Evolutionary conservation across 2,797 vertebrate species (phyloP).

Genomic region (Gambelia wislizenii): DNA sequence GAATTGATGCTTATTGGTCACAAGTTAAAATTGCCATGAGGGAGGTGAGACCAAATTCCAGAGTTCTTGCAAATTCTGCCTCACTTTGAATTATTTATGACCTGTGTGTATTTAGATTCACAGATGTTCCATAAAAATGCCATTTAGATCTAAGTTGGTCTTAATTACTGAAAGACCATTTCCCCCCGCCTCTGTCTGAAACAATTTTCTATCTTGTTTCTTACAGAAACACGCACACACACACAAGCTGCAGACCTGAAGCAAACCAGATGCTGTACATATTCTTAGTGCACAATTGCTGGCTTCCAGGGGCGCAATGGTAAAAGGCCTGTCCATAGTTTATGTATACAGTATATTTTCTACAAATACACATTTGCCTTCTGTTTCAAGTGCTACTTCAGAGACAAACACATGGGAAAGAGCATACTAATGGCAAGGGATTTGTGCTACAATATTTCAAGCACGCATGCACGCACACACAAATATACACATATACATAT

Average conservation of each 20-base stretch:
- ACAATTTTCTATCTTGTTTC: background rate
- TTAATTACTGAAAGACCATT: constrained; percentile 11
- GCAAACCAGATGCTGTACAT: background rate
- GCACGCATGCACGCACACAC: too few relatives aligned
- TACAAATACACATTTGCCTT: background rate
- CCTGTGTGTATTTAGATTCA: constrained; percentile 55
- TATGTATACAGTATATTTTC: background rate
- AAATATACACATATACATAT: too few relatives aligned
- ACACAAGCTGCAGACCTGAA: background rate
- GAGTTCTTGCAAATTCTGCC: constrained; percentile 53
- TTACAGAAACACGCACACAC: background rate
- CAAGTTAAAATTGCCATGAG: constrained; percentile 49
- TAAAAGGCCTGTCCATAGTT: background rate
- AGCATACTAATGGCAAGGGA: background rate
- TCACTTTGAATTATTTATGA: constrained; percentile 58
- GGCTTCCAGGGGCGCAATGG: background rate
- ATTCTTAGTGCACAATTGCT: constrained; percentile 28
- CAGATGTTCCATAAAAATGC: constrained; percentile 44
- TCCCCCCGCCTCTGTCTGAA: background rate
- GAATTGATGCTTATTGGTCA: constrained; percentile 52
- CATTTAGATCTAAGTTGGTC: constrained; percentile 45
- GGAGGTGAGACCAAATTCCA: constrained; percentile 38
- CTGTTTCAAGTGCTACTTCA: background rate
- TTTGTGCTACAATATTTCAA: background rate
- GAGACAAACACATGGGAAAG: background rate